Conservation (phyloP, 1,140 invertebrate genomes). For the Littorina saxatilis region DNA sequence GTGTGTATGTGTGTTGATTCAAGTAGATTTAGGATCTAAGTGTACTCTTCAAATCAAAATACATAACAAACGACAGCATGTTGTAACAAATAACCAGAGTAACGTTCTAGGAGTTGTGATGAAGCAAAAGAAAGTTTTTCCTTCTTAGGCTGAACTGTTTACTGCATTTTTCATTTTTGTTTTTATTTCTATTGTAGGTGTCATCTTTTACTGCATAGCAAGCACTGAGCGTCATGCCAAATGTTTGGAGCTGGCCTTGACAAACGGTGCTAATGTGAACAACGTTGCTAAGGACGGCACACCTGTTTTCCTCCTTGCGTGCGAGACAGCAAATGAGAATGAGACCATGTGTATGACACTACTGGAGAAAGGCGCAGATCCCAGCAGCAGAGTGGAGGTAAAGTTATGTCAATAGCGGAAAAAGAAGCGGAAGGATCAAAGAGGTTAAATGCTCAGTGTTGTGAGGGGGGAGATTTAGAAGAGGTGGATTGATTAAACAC, state of each 20-base stretch:
- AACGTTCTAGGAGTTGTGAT: too few species aligned
- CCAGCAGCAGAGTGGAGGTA: slow-evolving; percentile 71
- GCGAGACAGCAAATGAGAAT: slow-evolving; percentile 73
- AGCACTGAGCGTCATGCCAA: slow-evolving; percentile 73
- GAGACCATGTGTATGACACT: slow-evolving; percentile 72
- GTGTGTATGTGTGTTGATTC: too few species aligned
- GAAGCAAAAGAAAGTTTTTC: too few species aligned
- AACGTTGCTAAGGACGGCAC: slow-evolving; percentile 69
- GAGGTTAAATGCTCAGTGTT: too few species aligned
- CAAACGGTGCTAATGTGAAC: slow-evolving; percentile 73
- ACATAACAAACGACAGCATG: too few species aligned
- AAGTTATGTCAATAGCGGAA: not conserved
- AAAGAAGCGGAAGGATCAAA: not conserved
- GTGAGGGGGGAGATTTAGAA: too few species aligned
- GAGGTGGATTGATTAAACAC: too few species aligned
- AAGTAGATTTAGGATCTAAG: too few species aligned
- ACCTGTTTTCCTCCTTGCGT: slow-evolving; percentile 72
- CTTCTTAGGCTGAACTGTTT: not conserved
- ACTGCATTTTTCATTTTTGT: too few species aligned
- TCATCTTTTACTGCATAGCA: slow-evolving; percentile 74
- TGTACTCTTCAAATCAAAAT: too few species aligned
- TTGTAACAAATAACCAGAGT: too few species aligned
- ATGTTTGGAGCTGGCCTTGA: slow-evolving; percentile 71
- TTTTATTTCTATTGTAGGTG: slow-evolving; percentile 65
- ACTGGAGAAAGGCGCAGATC: slow-evolving; percentile 72